phyloP scores from a whole-genome alignment of 2,113 vertebrate genomes.

The Papio anubis region DNA sequence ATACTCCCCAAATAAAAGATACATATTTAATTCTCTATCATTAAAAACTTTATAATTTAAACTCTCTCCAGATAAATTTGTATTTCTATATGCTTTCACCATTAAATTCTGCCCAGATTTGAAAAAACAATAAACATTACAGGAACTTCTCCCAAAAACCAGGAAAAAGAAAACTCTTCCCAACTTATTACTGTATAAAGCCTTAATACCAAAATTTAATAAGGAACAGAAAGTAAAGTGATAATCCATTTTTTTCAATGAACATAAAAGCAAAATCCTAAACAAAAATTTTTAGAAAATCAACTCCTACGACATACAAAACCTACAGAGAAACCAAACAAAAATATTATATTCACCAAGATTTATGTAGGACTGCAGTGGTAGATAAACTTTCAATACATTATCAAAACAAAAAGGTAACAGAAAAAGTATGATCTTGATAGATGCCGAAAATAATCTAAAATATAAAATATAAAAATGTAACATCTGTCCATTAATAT shows the following conservation, averaged over 20 bases:
- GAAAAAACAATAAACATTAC: not conserved
- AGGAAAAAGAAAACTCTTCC: not conserved
- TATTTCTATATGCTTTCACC: not conserved
- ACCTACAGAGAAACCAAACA: not conserved
- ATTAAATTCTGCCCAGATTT: not conserved
- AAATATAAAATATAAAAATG: not conserved
- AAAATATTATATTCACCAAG: not conserved
- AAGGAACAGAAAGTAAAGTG: not conserved
- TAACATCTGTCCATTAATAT: not conserved
- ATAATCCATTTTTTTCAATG: not conserved
- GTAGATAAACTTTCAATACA: not conserved
- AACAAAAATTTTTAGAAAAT: not conserved
- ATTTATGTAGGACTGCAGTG: not conserved
- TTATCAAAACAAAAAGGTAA: not conserved
- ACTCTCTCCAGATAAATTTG: not conserved
- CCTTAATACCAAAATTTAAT: not conserved
- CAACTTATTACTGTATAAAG: not conserved
- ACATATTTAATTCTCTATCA: not conserved
- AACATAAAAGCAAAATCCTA: not conserved
- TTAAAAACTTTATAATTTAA: not conserved
- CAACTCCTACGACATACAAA: not conserved
- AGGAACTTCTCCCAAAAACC: not conserved
- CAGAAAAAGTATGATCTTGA: not conserved
- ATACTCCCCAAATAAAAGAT: not conserved
- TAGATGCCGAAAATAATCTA: not conserved